Conservation (phyloP, 35 echinoderm and acorn worm genomes). For the Apostichopus californicus region DNA sequence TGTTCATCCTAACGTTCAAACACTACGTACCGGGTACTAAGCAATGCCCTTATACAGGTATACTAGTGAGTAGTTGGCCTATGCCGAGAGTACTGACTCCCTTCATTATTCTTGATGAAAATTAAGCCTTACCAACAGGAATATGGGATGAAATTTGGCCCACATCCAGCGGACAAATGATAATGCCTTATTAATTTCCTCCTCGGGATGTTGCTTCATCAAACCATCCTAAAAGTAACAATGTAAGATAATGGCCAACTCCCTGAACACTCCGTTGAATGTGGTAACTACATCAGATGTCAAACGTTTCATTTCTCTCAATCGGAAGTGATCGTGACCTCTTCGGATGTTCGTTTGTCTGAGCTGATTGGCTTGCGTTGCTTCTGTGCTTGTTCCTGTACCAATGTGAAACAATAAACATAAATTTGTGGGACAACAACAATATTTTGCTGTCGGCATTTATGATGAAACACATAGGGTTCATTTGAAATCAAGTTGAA, state of each 20-base stretch:
- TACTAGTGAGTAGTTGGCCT: background rate
- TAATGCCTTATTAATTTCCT: background rate
- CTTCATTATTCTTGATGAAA: slow-evolving; percentile 14
- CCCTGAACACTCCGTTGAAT: slow-evolving; percentile 15
- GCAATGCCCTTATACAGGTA: background rate
- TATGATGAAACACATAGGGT: too few species aligned
- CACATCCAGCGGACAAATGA: slow-evolving; percentile 31
- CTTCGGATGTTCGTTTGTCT: slow-evolving; percentile 53
- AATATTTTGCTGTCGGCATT: background rate
- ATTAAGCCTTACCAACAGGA: slow-evolving; percentile 36
- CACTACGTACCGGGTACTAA: background rate
- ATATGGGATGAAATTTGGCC: slow-evolving; percentile 30
- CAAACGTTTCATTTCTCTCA: slow-evolving; percentile 25
- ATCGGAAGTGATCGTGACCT: slow-evolving; percentile 52
- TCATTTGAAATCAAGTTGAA: too few species aligned
- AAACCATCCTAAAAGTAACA: slow-evolving; percentile 46
- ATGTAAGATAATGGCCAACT: slow-evolving; percentile 17
- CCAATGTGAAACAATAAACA: slow-evolving; percentile 6
- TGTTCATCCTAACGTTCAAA: background rate
- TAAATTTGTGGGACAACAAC: background rate
- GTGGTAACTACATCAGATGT: slow-evolving; percentile 17
- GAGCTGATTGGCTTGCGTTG: slow-evolving; percentile 29
- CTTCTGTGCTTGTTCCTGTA: background rate
- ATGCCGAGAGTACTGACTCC: background rate
- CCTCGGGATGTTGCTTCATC: background rate